Evolutionary conservation across 2,113 vertebrate species (phyloP), one percentile per base, ranked within the genome.

Genomic region (Plestiodon gilberti): DNA sequence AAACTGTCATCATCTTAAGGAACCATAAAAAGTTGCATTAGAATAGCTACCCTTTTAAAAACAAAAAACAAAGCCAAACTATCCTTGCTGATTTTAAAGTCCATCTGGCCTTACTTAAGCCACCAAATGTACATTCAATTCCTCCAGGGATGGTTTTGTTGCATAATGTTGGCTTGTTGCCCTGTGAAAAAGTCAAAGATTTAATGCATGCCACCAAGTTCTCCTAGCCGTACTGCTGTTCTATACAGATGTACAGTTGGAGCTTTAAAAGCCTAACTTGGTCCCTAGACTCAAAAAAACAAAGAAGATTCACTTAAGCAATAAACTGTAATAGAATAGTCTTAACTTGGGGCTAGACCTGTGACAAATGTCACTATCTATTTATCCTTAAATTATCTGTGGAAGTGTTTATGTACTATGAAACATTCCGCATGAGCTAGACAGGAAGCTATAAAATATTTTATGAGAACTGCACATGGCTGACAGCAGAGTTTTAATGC

Each of bases 81-180:
- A 91, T 89, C 80, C 74, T 81, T 62, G 73, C 65, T 83, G n/a
- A 40, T 93, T 95, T 90, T 87, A 78, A 91, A 92, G 83, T 85
- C 93, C 95, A 96, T 95, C 94, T 97, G 96, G 96, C 95, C 95
- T 94, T 93, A 94, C 94, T 96, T 96, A 96, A 96, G 90, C 89
- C 90, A 93, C 94, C 94, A 93, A 87, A 94, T 95, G 94, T 94
- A 93, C 88, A 95, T 94, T 94, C 79, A 91, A 6, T 91, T 95
- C 93, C 95, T 94, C 88, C 88, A 95, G 95, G 95, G 95, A 95
- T 87, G 87, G 90, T 91, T 96, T 91, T 3, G 10, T 87, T 95
- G 92, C 89, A 89, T 78, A 85, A 88, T 3, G 57, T 93, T 96
- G 96, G 96, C 96, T 94, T 83, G 0, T 3, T 90, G 93, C 94